Evolutionary conservation across 2,888 invertebrate genomes (phyloP).

Genomic region (Carabus problematicus): DNA sequence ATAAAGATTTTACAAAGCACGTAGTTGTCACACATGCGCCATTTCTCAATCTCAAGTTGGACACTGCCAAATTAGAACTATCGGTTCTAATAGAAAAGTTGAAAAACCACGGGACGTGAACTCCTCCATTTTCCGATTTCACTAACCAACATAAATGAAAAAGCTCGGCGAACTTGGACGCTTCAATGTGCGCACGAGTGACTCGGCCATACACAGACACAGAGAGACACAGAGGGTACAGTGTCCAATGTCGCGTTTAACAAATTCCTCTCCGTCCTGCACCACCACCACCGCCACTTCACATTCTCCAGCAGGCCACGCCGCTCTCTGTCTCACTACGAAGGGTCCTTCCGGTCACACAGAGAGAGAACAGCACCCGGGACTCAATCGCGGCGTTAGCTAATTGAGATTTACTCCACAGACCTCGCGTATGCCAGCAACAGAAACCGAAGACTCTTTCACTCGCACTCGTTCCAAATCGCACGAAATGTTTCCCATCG

Average conservation of each 20-base stretch:
- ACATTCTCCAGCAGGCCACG: neutral
- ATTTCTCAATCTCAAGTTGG: neutral
- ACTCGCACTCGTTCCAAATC: conserved; percentile 27
- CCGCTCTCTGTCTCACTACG: no score
- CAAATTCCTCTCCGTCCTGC: conserved; percentile 1
- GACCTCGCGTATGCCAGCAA: conserved; percentile 1
- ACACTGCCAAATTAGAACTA: conserved; percentile 33
- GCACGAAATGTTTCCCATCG: conserved; percentile 16
- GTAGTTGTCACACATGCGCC: no score
- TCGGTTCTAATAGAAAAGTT: conserved; percentile 38
- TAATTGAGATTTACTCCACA: conserved; percentile 11
- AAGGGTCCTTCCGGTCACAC: no score
- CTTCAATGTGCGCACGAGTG: conserved; percentile 53
- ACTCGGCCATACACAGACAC: conserved; percentile 37
- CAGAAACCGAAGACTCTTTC: conserved; percentile 26
- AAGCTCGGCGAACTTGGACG: conserved; percentile 46
- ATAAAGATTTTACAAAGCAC: no score
- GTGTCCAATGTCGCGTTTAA: conserved; percentile 16
- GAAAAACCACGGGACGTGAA: conserved; percentile 34
- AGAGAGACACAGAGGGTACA: neutral
- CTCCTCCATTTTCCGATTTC: conserved; percentile 47
- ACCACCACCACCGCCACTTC: neutral
- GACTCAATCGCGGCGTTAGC: conserved; percentile 16
- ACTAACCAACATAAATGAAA: conserved; percentile 53
- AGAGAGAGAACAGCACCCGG: no score